These are phyloP conservation scores for Rhabdornis inornatus DNA, from an alignment of 2,113 vertebrate genomes.

Conservation along the genomic window DNA sequence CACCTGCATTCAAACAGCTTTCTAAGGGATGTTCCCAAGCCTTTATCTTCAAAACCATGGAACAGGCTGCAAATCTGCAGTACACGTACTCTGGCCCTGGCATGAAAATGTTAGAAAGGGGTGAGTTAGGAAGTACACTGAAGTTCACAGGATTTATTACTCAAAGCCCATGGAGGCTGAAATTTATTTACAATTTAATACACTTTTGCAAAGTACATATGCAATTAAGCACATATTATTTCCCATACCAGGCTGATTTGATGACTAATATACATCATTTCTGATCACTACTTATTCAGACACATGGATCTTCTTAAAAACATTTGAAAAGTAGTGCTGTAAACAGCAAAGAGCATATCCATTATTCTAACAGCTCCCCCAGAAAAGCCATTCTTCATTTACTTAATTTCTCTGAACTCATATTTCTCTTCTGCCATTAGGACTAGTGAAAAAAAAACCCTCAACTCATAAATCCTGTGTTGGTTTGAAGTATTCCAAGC, in stretches of 20 bases:
- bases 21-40: background rate
- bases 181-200: background rate
- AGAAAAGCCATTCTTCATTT: background rate
- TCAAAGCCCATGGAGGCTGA: background rate
- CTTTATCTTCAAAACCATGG: background rate
- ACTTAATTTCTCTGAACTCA: background rate
- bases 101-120: background rate
- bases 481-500: background rate
- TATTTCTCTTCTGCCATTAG: background rate
- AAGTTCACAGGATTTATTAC: background rate
- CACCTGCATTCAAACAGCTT: background rate
- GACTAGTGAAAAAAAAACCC: background rate
- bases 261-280: background rate
- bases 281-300: background rate
- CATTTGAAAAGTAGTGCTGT: background rate
- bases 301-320: background rate
- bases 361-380: background rate
- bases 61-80: background rate
- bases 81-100: too few relatives aligned
- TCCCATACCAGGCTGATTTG: background rate
- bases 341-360: background rate
- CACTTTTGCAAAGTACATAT: background rate
- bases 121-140: background rate
- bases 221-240: background rate
- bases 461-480: background rate